Base-by-base conservation (phyloP, 2,797 vertebrate species). In the Myotis daubentonii region DNA sequence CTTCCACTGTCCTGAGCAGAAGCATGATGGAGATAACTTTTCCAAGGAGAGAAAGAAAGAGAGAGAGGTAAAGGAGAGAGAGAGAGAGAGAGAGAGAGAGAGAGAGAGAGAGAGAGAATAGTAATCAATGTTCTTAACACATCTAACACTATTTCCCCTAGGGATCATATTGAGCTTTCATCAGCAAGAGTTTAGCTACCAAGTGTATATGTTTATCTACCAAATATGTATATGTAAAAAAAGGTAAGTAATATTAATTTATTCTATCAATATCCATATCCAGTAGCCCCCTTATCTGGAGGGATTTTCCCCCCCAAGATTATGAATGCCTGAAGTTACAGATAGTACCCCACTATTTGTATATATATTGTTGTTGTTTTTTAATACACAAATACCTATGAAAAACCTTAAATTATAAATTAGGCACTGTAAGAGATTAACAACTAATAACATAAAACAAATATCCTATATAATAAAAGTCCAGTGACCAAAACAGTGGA, bases 11-110 rank as follows among this genome's bases (percentile, higher is more conserved):
- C 22, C 60, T 57, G 80, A 68, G 5, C 3, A 82, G 90, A 91
- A 94, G 66, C 44, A 90, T 74, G 79, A 25, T 66, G 82, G 94
- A 88, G 6, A 33, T 53, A 94, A 97, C 74, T 95, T 44, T 44
- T 44, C 41, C 41, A 44, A 44, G 41, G 41, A 66, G 41, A 60
- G 8, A 49, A 1, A 23, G 23, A 22, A 25, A n/a, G 79, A 23
- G 8, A 20, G 15, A 60, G 3, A n/a, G 41, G 9, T 44, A 44
- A 44, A 44, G 41, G 28, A 65, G n/a, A 38, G 8, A 25, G 16
- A 51, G 47, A 4, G 33, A 44, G 41, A 30, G 15, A n/a, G 13
- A 38, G 33, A 4, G 33, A 44, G 41, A 30, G 15, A n/a, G 13
- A 38, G 33, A 44, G 20, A 41, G 22, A 71, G 28, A n/a, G 36